A percentile compares a stretch with the other conserved stretches of the same genome.
Conservation (phyloP, 2,888 invertebrate genomes). For the Erpobdella octoculata region DNA sequence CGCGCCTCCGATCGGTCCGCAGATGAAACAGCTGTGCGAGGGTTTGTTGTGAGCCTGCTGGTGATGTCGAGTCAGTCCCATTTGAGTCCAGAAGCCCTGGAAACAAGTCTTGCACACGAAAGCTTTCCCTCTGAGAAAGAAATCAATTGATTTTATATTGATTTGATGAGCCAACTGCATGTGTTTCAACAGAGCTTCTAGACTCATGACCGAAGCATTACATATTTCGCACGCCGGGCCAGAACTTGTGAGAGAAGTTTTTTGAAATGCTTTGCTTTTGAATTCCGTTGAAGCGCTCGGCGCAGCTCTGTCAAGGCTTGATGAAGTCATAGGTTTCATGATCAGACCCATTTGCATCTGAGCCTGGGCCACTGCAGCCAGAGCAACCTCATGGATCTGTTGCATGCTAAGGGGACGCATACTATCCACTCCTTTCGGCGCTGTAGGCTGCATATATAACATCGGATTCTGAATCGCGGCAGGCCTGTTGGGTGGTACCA, state of each 20-base stretch:
- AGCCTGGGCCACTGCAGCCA: background rate
- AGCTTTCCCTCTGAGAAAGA: background rate
- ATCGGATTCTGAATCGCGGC: background rate
- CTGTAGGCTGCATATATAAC: background rate
- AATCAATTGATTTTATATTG: background rate
- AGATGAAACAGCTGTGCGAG: conserved; percentile 13
- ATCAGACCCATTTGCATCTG: background rate
- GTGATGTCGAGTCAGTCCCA: background rate
- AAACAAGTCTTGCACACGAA: conserved; percentile 12
- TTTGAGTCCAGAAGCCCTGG: conserved; percentile 9
- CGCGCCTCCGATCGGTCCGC: background rate
- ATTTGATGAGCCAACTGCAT: background rate
- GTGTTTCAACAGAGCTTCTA: conserved; percentile 6
- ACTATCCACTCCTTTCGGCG: background rate
- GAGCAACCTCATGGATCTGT: background rate
- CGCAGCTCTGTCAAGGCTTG: background rate
- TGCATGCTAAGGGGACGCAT: background rate
- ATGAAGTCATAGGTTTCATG: background rate
- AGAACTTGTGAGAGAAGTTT: background rate
- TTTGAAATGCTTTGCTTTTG: no score
- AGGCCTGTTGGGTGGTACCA: background rate
- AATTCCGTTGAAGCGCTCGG: background rate
- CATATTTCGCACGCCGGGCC: conserved; percentile 11
- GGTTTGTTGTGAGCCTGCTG: background rate
- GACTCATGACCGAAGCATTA: background rate